These are phyloP conservation scores for Erebia ligea DNA, from an alignment of 2,888 invertebrate species.

Conservation along the genomic window DNA sequence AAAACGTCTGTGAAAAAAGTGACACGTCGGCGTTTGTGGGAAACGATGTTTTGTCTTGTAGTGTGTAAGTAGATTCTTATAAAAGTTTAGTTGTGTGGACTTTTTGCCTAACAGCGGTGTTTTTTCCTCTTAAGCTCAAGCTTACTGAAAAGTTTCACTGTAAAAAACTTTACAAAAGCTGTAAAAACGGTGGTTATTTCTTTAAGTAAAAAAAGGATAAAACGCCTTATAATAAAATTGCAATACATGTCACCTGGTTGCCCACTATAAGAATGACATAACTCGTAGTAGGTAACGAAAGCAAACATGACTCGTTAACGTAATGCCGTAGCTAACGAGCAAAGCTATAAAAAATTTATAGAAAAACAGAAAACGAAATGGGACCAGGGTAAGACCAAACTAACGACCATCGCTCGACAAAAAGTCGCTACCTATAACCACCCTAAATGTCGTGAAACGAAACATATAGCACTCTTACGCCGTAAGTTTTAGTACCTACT, in stretches of 20 bases:
- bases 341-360: conserved; percentile 11
- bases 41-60: too few species aligned
- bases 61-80: too few species aligned
- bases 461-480: not conserved
- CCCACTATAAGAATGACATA: conserved; percentile 11
- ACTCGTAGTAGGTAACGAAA: conserved; percentile 1
- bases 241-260: not conserved
- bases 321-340: conserved; percentile 24
- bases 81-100: too few species aligned
- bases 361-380: conserved; percentile 32
- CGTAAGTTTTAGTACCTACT: too few species aligned
- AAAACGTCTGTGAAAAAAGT: too few species aligned
- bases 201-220: not conserved
- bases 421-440: not conserved
- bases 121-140: too few species aligned
- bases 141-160: too few species aligned
- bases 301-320: conserved; percentile 25
- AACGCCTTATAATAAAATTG: not conserved
- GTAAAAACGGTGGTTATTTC: not conserved
- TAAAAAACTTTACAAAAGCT: too few species aligned
- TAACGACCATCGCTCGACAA: not conserved
- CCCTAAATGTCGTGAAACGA: not conserved
- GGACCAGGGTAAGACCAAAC: not conserved
- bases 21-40: too few species aligned
- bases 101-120: too few species aligned